Conservation (phyloP, 2,888 invertebrate species). For the Seira ritae region DNA sequence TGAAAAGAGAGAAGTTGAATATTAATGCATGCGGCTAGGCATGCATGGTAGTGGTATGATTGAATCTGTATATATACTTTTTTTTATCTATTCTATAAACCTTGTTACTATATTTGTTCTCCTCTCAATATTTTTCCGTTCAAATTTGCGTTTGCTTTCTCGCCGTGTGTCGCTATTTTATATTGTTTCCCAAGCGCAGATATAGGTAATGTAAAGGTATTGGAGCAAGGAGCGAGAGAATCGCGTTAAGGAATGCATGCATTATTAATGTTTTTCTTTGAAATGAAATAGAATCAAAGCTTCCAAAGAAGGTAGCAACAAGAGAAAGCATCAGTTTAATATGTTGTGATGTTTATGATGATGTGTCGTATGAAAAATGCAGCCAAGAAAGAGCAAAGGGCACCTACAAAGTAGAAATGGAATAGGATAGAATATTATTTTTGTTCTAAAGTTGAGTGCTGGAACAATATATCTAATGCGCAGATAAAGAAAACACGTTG, state of each 20-base stretch:
- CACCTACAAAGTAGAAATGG: not conserved
- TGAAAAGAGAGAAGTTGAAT: not conserved
- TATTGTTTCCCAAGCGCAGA: not conserved
- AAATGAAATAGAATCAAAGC: not conserved
- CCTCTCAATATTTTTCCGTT: not conserved
- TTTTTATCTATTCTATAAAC: not conserved
- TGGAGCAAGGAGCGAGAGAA: not conserved
- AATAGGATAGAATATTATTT: not conserved
- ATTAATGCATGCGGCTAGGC: constrained; percentile 8
- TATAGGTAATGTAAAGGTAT: not conserved
- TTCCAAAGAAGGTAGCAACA: not conserved
- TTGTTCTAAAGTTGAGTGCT: no score
- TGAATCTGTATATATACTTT: not conserved
- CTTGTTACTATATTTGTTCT: not conserved
- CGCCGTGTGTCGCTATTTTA: no score
- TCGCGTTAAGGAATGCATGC: not conserved
- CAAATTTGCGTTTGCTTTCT: not conserved
- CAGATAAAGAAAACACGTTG: not conserved
- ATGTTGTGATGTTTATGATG: no score
- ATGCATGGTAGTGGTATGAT: not conserved
- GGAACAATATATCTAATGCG: not conserved
- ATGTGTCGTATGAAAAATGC: not conserved
- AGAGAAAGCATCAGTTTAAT: not conserved
- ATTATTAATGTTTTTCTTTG: not conserved
- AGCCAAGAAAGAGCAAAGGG: not conserved